Conservation (phyloP, 2,888 invertebrate genomes). For the Therioaphis trifolii region DNA sequence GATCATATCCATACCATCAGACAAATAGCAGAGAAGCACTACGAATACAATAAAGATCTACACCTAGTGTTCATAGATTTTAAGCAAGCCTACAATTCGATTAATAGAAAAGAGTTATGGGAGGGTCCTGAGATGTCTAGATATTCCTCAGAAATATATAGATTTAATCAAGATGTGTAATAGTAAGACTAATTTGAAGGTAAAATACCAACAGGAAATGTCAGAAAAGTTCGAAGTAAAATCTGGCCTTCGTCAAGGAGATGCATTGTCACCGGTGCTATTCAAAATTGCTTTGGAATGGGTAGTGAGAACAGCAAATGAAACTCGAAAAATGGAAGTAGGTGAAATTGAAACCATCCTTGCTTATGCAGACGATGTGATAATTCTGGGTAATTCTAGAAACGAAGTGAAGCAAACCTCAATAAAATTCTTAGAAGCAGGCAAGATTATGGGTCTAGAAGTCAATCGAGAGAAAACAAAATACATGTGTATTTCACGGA, state of each 20-base stretch:
- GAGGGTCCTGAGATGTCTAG: not conserved
- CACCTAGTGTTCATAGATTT: slow-evolving; percentile 4
- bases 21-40: no score
- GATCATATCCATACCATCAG: slow-evolving; percentile 29
- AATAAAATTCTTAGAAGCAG: slow-evolving; percentile 36
- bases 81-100: slow-evolving; percentile 39
- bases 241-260: slow-evolving; percentile 10
- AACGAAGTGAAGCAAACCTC: slow-evolving; percentile 21
- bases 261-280: slow-evolving; percentile 25
- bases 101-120: slow-evolving; percentile 36
- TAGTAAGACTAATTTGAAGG: no score
- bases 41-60: no score
- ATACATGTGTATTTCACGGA: no score
- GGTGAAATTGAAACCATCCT: no score
- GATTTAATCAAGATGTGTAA: no score
- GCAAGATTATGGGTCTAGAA: slow-evolving; percentile 28
- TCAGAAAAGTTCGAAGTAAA: no score
- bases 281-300: slow-evolving; percentile 33
- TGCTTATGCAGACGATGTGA: no score
- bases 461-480: no score
- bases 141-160: slow-evolving; percentile 17
- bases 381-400: no score
- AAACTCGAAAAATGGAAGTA: no score
- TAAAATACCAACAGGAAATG: no score
- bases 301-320: slow-evolving; percentile 32